Evolutionary conservation across 2,797 vertebrate species (phyloP).

Genomic region (Siniperca obscura): DNA sequence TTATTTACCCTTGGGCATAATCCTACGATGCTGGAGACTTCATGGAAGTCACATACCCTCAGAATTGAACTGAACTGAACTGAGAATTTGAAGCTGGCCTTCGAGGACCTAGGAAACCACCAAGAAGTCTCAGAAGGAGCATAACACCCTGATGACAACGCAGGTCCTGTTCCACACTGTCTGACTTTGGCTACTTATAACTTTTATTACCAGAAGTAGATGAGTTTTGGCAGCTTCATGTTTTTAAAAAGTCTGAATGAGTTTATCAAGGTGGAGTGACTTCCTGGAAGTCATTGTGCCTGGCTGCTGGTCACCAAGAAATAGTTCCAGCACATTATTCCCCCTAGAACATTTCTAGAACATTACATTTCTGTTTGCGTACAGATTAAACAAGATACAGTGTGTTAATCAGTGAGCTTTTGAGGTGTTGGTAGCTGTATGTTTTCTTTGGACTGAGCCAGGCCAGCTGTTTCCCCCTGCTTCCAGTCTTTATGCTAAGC

Average conservation of each 20-base stretch:
- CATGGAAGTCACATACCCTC: too few species aligned
- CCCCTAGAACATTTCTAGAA: background rate
- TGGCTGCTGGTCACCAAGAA: background rate
- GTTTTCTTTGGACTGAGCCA: background rate
- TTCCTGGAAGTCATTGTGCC: too few species aligned
- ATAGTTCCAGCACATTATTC: background rate
- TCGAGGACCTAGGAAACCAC: slow-evolving; percentile 3
- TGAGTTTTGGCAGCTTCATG: background rate
- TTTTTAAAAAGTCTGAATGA: slow-evolving; percentile 3
- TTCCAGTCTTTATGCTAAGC: background rate
- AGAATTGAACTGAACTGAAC: too few species aligned
- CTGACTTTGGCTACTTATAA: background rate
- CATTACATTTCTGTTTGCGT: background rate
- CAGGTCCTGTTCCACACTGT: background rate
- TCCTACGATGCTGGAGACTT: slow-evolving; percentile 1
- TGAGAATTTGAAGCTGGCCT: slow-evolving; percentile 20
- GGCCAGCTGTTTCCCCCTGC: background rate
- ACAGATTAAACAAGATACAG: background rate
- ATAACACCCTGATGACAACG: slow-evolving; percentile 16
- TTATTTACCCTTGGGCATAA: slow-evolving; percentile 28
- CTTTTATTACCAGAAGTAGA: background rate
- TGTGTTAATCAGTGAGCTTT: background rate
- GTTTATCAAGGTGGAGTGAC: slow-evolving; percentile 18
- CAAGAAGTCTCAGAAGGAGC: slow-evolving; percentile 9
- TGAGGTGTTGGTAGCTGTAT: background rate